phyloP scores from a whole-genome alignment of 2,797 vertebrate species.

The Periparus ater region DNA sequence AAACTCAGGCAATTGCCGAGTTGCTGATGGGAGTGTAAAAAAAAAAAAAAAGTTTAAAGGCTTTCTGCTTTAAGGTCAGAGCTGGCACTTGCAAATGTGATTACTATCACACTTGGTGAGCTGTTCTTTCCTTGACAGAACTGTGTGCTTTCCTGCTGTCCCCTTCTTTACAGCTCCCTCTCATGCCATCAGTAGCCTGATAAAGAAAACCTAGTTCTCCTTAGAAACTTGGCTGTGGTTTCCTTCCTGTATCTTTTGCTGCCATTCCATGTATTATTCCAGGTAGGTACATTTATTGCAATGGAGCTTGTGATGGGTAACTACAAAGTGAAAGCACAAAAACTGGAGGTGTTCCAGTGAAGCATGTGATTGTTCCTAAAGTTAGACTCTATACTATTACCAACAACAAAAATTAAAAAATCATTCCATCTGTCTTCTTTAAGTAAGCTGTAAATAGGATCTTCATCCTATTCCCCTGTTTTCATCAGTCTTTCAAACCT shows the following conservation, averaged over 20 bases:
- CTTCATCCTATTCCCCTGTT: neutral
- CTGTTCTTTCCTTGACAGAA: neutral
- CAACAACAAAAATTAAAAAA: neutral
- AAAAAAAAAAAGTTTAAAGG: neutral
- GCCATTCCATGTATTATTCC: neutral
- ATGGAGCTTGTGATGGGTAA: neutral
- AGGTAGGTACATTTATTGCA: neutral
- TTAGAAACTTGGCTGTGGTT: neutral
- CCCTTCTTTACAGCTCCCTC: neutral
- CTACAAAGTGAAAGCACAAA: neutral
- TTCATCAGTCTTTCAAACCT: neutral
- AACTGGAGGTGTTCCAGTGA: neutral
- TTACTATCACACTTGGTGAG: neutral
- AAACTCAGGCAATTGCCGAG: neutral
- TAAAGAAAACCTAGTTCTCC: neutral
- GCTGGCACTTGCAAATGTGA: neutral
- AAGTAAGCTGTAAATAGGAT: neutral
- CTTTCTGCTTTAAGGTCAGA: neutral
- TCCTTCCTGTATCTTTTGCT: neutral
- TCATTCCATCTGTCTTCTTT: neutral
- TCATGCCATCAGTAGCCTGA: neutral
- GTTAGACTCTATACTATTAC: neutral
- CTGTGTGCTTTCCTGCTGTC: neutral
- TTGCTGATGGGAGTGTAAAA: neutral
- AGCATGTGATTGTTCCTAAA: neutral